Evolutionary conservation across 2,797 vertebrate species (phyloP), one percentile per base, ranked within the genome.

Genomic region (Hippopotamyrus pictus): DNA sequence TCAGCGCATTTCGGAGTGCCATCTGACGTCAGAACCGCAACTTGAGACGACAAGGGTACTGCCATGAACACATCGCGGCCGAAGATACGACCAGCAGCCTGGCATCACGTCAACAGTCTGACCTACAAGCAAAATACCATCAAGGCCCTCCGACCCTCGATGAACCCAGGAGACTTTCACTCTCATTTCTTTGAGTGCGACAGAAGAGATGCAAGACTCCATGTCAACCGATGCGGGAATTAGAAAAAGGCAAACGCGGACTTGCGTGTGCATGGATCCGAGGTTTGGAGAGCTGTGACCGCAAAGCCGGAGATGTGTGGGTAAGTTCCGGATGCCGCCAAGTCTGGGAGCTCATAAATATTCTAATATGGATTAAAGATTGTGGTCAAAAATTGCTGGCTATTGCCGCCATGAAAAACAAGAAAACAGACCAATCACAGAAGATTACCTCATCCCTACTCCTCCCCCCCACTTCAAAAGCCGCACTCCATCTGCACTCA

Each of bases 301-400:
- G 89, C 12, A n/a, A 93, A 92, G 91, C 92, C 89, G 90, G 93
- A 92, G 88, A 86, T 90, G 87, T 91, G 93, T 93, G 93, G 94
- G 91, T 93, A 93, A 93, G 84, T 62, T 33, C 8, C 5, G 7
- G 90, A 53, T 53, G 88, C 62, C 89, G 92, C 92, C 93, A 94
- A 93, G 89, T 19, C 91, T 89, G 88, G 25, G 90, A 92, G 89
- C 82, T 89, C 46, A 93, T 94, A 92, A 95, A 94, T 94, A 92
- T 90, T 88, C 25, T 0, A n/a, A 41, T 83, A 87, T 69, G 90
- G 90, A 88, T 87, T 91, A 89, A 86, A 92, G 76, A 88, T 89
- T 90, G 90, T 57, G 90, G 90, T 90, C 8, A 94, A 89, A 92
- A 90, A 88, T 29, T 90, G 92, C 92, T 19, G 65, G 44, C 44